These are phyloP conservation scores for Lepidocyrtinus sp. DNA, from an alignment of 2,888 invertebrate species.

Conservation along the genomic window DNA sequence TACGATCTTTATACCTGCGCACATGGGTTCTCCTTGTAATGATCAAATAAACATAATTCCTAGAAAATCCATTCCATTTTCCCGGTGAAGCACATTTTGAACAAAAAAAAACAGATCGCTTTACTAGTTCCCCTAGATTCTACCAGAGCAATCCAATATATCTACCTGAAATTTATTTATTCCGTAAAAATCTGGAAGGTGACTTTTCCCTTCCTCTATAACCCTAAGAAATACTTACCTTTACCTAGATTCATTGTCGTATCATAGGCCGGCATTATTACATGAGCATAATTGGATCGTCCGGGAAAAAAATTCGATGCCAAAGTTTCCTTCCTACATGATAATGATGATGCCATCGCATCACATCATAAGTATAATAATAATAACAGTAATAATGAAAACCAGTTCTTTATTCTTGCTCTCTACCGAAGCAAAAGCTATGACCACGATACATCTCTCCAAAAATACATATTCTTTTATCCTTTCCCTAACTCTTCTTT, in stretches of 20 bases:
- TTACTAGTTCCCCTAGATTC: no score
- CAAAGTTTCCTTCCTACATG: background rate
- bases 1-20: background rate
- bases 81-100: background rate
- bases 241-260: background rate
- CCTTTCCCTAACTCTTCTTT: background rate
- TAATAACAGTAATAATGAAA: conserved; percentile 5
- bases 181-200: no score
- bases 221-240: background rate
- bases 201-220: background rate
- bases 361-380: conserved; percentile 10
- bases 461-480: background rate
- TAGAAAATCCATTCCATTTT: background rate
- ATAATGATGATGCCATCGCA: conserved; percentile 7
- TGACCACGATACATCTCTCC: background rate
- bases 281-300: background rate
- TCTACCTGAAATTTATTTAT: no score
- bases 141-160: background rate
- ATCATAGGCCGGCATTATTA: background rate
- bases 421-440: background rate
- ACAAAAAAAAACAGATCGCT: background rate
- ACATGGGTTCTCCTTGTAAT: background rate
- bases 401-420: no score
- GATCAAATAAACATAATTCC: background rate
- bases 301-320: background rate